These are phyloP conservation scores for Lasius platythorax DNA, from an alignment of 2,888 invertebrate species.

Conservation along the genomic window DNA sequence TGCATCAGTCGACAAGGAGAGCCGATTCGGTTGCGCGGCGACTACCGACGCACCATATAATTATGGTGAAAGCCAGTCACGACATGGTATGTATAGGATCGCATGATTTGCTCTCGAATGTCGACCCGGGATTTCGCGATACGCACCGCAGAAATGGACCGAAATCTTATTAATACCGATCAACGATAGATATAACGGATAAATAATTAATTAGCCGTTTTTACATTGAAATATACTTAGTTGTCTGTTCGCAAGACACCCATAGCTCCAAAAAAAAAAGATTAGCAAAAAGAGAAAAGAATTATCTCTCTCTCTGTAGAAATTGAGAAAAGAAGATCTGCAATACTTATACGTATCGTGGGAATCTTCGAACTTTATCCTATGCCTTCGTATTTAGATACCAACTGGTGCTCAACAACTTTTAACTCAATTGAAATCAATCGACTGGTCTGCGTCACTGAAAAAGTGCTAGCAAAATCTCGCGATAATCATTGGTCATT, in stretches of 20 bases:
- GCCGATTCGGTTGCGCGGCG: constrained; percentile 57
- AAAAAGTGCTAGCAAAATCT: constrained; percentile 21
- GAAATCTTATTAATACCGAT: not conserved
- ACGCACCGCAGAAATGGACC: not conserved
- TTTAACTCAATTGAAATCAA: constrained; percentile 70
- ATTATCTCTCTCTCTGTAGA: not conserved
- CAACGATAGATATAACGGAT: not conserved
- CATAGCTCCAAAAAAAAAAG: not conserved
- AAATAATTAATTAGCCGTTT: not conserved
- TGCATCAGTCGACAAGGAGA: constrained; percentile 77
- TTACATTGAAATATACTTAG: not conserved
- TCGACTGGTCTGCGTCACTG: constrained; percentile 54
- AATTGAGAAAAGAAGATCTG: not conserved
- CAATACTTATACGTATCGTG: not conserved
- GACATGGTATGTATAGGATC: constrained; percentile 44
- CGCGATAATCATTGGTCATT: constrained; percentile 30
- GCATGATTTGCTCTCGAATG: constrained; percentile 57
- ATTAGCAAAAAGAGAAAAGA: not conserved
- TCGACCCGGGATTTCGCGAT: constrained; percentile 12
- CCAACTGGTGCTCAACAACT: constrained; percentile 61
- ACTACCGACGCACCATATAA: constrained; percentile 75
- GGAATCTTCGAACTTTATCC: constrained; percentile 22
- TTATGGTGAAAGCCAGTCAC: constrained; percentile 81
- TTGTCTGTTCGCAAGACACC: not conserved
- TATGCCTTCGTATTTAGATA: constrained; percentile 37